Percentiles rank a stretch among this genome's conserved stretches.
phyloP scores from a whole-genome alignment of 2,797 vertebrate genomes.

The Scolopax bukidnonensis region DNA sequence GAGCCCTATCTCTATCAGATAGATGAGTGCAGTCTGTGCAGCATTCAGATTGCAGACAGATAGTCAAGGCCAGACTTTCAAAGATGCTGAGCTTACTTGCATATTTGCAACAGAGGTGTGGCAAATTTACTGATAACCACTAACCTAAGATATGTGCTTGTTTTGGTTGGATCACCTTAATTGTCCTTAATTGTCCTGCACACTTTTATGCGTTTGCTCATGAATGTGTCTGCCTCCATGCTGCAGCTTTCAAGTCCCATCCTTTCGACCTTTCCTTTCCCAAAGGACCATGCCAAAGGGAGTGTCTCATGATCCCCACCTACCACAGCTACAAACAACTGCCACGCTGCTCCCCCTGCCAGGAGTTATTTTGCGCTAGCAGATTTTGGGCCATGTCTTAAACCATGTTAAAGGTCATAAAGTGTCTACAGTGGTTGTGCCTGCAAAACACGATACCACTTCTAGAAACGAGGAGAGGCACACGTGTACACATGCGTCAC shows the following conservation, averaged over 20 bases:
- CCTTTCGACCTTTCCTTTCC: background rate
- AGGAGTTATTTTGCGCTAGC: background rate
- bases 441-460: background rate
- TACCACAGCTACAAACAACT: background rate
- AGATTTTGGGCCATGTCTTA: background rate
- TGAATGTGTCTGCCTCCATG: background rate
- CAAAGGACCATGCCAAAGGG: background rate
- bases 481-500: background rate
- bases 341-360: background rate
- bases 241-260: background rate
- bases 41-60: slow-evolving; percentile 32
- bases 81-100: background rate
- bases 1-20: background rate
- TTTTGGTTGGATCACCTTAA: background rate
- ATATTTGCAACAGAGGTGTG: slow-evolving; percentile 36
- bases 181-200: background rate
- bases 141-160: background rate
- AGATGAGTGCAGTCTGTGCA: background rate
- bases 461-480: background rate
- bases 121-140: background rate
- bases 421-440: background rate
- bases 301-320: background rate
- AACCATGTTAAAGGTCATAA: background rate
- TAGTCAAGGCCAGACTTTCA: slow-evolving; percentile 3
- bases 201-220: background rate